Evolutionary conservation across 2,888 invertebrate species (phyloP).

Genomic region (Drosophila cognata): DNA sequence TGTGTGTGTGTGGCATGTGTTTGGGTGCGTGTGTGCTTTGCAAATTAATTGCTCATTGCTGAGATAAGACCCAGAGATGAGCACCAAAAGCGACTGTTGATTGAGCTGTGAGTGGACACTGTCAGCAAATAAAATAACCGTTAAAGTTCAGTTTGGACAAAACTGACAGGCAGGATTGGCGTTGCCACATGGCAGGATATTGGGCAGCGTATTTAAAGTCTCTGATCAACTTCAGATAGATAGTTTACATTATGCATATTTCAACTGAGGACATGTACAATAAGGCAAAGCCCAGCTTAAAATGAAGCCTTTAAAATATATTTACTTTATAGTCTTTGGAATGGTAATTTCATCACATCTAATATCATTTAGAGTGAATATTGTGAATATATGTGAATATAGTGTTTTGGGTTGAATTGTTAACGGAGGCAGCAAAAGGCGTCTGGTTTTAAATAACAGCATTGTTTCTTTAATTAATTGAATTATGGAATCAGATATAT

Average conservation of each 20-base stretch:
- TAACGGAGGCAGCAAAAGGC: no score
- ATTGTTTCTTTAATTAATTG: background rate
- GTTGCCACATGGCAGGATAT: background rate
- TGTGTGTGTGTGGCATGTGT: constrained; percentile 1
- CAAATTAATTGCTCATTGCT: constrained; percentile 65
- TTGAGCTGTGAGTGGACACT: constrained; percentile 11
- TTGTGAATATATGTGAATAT: no score
- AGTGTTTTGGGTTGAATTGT: background rate
- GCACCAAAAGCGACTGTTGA: constrained; percentile 30
- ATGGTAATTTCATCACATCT: background rate
- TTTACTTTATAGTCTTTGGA: background rate
- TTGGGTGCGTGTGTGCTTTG: constrained; percentile 6
- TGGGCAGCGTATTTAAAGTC: background rate
- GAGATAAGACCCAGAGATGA: constrained; percentile 35
- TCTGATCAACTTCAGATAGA: background rate
- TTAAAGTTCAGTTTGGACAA: constrained; percentile 1
- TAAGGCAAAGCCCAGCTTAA: no score
- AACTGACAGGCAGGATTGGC: background rate
- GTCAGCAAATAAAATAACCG: constrained; percentile 1
- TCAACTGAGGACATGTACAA: background rate
- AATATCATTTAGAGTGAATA: background rate
- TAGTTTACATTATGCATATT: background rate
- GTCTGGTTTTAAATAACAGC: background rate
- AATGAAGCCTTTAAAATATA: no score
- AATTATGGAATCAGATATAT: background rate